Conservation (phyloP, 2,797 vertebrate species). For the Tauraco hartlaubi region DNA sequence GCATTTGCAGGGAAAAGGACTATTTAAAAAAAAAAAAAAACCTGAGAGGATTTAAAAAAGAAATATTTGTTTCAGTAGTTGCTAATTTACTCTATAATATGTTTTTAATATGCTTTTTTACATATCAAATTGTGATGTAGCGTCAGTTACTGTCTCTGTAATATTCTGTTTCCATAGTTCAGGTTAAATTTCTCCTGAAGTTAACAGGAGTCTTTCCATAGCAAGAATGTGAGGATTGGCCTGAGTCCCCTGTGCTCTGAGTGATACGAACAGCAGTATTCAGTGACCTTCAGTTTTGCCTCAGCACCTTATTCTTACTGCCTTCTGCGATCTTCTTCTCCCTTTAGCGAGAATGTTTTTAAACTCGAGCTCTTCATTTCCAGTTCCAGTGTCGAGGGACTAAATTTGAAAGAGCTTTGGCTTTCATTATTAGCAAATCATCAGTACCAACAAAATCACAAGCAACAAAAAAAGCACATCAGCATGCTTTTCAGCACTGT, state of each 20-base stretch:
- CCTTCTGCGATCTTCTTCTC: constrained; percentile 6
- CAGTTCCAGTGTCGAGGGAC: background rate
- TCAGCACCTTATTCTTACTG: background rate
- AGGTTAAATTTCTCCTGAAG: background rate
- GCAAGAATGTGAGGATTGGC: background rate
- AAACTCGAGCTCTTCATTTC: constrained; percentile 60
- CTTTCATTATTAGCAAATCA: constrained; percentile 68
- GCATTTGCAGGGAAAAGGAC: background rate
- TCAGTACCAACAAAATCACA: constrained; percentile 53
- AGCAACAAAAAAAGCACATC: constrained; percentile 60
- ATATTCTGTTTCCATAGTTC: background rate
- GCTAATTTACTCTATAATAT: background rate
- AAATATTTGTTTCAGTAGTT: background rate
- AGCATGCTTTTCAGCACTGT: constrained; percentile 47
- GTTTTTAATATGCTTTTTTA: background rate
- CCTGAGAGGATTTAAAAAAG: accelerated
- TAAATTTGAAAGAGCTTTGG: constrained; percentile 50
- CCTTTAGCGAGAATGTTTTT: constrained; percentile 38
- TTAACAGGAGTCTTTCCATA: background rate
- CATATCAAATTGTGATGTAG: background rate
- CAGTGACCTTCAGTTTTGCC: background rate
- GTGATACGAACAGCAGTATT: background rate
- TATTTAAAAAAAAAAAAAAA: background rate
- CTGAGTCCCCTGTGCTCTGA: background rate
- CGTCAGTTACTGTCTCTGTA: background rate